Percentiles rank a stretch among this genome's conserved stretches.
Conservation (phyloP, 2,113 vertebrate genomes). For the Eudyptes chrysolophus region DNA sequence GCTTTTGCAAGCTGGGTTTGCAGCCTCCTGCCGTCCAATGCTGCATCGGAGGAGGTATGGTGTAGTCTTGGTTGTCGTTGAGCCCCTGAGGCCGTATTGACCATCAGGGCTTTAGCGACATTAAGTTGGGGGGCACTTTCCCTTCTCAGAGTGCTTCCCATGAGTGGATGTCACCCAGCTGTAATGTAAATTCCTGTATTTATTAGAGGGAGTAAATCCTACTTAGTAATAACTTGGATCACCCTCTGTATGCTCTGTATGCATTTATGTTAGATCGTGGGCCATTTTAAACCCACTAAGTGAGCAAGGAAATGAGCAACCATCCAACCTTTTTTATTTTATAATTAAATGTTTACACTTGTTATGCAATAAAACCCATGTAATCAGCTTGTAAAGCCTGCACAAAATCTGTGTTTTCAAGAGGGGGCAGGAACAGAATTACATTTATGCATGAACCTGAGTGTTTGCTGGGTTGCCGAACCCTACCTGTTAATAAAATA, state of each 20-base stretch:
- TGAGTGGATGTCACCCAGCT: not conserved
- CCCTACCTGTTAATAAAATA: not conserved
- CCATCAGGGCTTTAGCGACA: not conserved
- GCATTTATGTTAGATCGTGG: not conserved
- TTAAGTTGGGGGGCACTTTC: not conserved
- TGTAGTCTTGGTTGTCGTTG: not conserved
- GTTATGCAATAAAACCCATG: not conserved
- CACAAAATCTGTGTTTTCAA: not conserved
- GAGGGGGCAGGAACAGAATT: not conserved
- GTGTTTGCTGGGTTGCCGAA: not conserved
- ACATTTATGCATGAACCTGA: not conserved
- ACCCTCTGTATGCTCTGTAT: not conserved
- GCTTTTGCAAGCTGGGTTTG: not conserved
- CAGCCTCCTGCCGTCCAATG: not conserved
- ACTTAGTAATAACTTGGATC: not conserved
- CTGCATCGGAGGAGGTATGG: not conserved
- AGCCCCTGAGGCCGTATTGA: not conserved
- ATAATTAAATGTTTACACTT: slow-evolving; percentile 37
- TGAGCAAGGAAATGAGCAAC: not conserved
- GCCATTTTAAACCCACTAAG: not conserved
- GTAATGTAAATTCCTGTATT: not conserved
- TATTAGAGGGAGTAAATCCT: slow-evolving; percentile 15
- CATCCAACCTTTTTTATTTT: not conserved
- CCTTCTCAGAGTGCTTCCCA: not conserved
- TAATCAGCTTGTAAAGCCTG: not conserved